phyloP scores from a whole-genome alignment of 30 jellyfish, hydroid and myxozoan genomes.

The Haliclystus octoradiatus region DNA sequence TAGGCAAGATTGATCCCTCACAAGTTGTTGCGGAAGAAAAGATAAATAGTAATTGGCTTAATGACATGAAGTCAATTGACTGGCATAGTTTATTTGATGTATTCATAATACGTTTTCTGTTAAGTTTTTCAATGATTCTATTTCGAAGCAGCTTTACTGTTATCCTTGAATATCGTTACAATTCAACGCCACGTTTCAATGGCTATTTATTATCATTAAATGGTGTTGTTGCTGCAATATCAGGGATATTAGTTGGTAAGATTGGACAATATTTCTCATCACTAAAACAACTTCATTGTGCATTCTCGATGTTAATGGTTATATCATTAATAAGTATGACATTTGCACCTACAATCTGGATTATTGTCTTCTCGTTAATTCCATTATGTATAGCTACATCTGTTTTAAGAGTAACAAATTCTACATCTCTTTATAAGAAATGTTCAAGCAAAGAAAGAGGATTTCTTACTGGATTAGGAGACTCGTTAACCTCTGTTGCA shows the following conservation, averaged over 20 bases:
- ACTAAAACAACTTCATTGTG: conserved; percentile 38
- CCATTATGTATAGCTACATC: conserved; percentile 86
- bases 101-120: conserved; percentile 58
- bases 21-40: background rate
- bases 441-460: conserved; percentile 74
- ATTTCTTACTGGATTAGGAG: conserved; percentile 67
- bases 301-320: conserved; percentile 49
- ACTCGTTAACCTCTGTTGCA: conserved; percentile 75
- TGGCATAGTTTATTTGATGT: conserved; percentile 71
- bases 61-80: conserved; percentile 22
- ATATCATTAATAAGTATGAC: conserved; percentile 36
- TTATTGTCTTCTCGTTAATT: conserved; percentile 32
- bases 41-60: background rate
- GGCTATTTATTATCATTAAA: conserved; percentile 83
- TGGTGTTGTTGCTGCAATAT: conserved; percentile 46
- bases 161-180: conserved; percentile 54
- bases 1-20: background rate
- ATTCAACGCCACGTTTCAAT: conserved; percentile 53
- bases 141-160: conserved; percentile 73
- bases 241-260: conserved; percentile 68
- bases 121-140: conserved; percentile 57
- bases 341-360: conserved; percentile 47
- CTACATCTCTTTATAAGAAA: conserved; percentile 51
- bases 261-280: conserved; percentile 33
- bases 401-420: conserved; percentile 69